Conservation (phyloP, 1,140 invertebrate species). For the Trachymyrmex cornetzi region DNA sequence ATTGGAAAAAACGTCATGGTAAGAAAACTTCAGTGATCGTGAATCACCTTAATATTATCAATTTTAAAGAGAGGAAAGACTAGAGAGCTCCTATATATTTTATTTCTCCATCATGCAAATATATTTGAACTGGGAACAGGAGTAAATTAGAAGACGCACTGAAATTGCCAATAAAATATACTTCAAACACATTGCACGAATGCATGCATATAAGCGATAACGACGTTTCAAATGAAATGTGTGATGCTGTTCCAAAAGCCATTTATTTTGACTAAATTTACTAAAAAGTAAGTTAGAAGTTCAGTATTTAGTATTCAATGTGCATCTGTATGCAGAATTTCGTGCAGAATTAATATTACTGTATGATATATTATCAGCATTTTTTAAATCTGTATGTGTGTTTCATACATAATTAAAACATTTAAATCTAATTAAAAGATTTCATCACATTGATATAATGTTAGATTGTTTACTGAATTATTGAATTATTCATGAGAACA, state of each 20-base stretch:
- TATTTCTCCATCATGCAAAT: background rate
- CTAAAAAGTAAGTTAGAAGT: background rate
- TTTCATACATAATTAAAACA: constrained; percentile 8
- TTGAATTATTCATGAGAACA: constrained; percentile 67
- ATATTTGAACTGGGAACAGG: background rate
- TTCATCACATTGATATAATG: background rate
- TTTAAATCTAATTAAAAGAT: constrained; percentile 2
- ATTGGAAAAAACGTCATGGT: background rate
- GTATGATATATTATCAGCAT: background rate
- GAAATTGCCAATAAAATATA: constrained; percentile 4
- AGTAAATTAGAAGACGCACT: constrained; percentile 36
- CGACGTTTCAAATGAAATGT: background rate
- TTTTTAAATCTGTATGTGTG: background rate
- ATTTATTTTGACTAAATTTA: background rate
- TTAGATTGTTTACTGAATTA: constrained; percentile 23
- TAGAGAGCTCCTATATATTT: background rate
- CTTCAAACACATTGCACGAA: background rate
- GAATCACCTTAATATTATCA: background rate
- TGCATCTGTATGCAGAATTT: background rate
- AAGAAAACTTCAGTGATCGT: background rate
- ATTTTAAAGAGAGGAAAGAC: background rate
- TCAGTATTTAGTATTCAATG: background rate
- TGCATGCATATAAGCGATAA: constrained; percentile 33
- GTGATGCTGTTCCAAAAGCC: background rate
- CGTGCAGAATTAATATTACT: background rate